A percentile compares a stretch with the other conserved stretches of the same genome.
Evolutionary conservation across 2,113 vertebrate genomes (phyloP).

Genomic region (Apteryx mantelli): DNA sequence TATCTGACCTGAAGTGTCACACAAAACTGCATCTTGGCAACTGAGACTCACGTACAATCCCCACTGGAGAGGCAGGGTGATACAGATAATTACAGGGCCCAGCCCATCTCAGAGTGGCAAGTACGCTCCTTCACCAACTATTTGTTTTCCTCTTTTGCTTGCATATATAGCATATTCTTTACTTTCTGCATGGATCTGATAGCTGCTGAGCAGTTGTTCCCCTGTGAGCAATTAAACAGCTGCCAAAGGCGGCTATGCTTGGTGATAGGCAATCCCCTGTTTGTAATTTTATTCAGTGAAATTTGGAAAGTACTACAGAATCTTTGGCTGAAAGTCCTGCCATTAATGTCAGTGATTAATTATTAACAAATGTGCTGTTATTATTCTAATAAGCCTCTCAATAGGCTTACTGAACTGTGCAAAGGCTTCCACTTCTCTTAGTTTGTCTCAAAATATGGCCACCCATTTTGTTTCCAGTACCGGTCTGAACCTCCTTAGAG

Average conservation of each 20-base stretch:
- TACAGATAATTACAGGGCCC: background rate
- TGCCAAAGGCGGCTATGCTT: background rate
- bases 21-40: background rate
- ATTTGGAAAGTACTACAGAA: constrained; percentile 18
- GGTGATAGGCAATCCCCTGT: constrained; percentile 4
- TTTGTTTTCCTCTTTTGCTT: background rate
- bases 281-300: background rate
- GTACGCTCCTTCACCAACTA: background rate
- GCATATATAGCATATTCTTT: background rate
- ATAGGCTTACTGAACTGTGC: background rate
- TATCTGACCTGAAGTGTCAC: background rate
- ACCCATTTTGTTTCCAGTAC: background rate
- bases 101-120: background rate
- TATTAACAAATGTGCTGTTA: constrained; percentile 43
- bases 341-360: constrained; percentile 9
- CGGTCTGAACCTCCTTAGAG: background rate
- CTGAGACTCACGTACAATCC: background rate
- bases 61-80: background rate
- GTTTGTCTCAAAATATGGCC: background rate
- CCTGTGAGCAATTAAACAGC: constrained; percentile 15
- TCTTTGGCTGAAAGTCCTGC: constrained; percentile 6
- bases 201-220: background rate
- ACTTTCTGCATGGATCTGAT: background rate
- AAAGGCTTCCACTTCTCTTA: background rate
- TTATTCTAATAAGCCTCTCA: constrained; percentile 41